Evolutionary conservation across 2,113 vertebrate genomes (phyloP).

Genomic region (Xenopus tropicalis): DNA sequence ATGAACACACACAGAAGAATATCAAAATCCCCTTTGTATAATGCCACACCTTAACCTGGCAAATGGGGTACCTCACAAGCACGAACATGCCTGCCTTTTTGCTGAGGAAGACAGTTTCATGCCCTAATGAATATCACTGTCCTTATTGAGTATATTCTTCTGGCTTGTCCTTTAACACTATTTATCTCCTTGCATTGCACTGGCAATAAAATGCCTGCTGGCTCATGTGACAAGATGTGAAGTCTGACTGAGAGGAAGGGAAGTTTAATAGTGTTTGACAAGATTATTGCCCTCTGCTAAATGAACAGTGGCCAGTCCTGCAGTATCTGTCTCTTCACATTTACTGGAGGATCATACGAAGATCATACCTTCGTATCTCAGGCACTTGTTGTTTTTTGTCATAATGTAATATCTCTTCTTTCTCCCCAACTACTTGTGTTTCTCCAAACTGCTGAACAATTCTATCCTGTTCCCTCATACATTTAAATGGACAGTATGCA

Average conservation of each 20-base stretch:
- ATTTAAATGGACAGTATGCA: no score
- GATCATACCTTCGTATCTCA: no score
- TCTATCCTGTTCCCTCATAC: no score
- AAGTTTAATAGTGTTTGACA: conserved; percentile 36
- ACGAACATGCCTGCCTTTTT: neutral
- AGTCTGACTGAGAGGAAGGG: conserved; percentile 28
- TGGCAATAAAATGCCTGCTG: neutral
- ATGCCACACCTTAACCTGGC: conserved; percentile 1
- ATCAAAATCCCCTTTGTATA: neutral
- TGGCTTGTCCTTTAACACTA: neutral
- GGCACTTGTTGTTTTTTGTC: neutral
- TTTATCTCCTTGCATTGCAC: neutral
- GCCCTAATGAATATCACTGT: neutral
- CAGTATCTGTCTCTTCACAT: no score
- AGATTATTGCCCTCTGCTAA: conserved; percentile 25
- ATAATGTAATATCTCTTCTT: neutral
- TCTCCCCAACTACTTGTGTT: neutral
- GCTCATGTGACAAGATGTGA: conserved; percentile 40
- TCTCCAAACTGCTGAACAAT: neutral
- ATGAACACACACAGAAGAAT: neutral
- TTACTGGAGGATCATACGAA: no score
- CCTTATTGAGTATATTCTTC: neutral
- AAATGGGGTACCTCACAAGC: neutral
- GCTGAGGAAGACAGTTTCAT: neutral
- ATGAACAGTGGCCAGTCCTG: conserved; percentile 1